Percentiles rank a stretch among this genome's conserved stretches.
These are phyloP conservation scores for Coenonympha glycerion DNA, from an alignment of 2,888 invertebrate genomes.

Conservation along the genomic window DNA sequence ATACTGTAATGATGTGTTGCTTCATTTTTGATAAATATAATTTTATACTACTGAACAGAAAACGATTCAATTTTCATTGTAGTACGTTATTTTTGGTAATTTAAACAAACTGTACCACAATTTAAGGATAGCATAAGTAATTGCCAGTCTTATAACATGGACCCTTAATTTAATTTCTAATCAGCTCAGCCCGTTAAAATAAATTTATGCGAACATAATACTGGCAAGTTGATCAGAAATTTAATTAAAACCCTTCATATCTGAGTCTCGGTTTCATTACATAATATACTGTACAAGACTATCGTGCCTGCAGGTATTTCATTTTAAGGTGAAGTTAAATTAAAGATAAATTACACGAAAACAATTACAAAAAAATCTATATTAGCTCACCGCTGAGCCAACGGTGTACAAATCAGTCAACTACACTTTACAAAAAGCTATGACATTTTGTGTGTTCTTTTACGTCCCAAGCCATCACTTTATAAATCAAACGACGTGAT, in stretches of 20 bases:
- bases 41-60: too few relatives aligned
- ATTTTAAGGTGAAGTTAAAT: too few relatives aligned
- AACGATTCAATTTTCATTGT: not conserved
- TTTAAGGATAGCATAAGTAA: not conserved
- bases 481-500: constrained; percentile 51
- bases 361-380: too few relatives aligned
- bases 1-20: too few relatives aligned
- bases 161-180: constrained; percentile 12
- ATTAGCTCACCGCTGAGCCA: constrained; percentile 7
- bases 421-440: constrained; percentile 1
- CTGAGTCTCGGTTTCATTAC: constrained; percentile 3
- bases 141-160: not conserved
- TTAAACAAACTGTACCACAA: not conserved
- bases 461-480: constrained; percentile 31
- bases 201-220: constrained; percentile 7
- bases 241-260: constrained; percentile 19
- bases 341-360: too few relatives aligned
- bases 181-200: constrained; percentile 10
- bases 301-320: not conserved
- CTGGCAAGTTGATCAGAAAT: constrained; percentile 13
- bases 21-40: too few relatives aligned
- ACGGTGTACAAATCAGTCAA: too few relatives aligned
- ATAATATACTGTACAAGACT: not conserved
- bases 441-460: constrained; percentile 3
- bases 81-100: not conserved